A percentile compares a stretch with the other conserved stretches of the same genome.
phyloP scores from a whole-genome alignment of 2,888 invertebrate species.

The Ametastegia equiseti region DNA sequence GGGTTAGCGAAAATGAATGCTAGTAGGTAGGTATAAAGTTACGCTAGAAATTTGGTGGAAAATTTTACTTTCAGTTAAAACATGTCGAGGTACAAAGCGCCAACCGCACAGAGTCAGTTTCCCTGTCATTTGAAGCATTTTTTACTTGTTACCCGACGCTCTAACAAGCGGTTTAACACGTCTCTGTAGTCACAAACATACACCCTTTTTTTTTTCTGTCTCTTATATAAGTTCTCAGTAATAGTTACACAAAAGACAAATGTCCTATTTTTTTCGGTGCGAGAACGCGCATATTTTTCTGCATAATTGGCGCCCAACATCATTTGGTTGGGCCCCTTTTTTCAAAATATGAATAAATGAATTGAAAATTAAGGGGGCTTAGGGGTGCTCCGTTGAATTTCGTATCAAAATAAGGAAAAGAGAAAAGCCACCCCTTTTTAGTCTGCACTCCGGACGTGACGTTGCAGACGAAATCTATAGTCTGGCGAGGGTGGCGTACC shows the following conservation, averaged over 20 bases:
- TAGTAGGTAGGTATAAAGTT: too few relatives aligned
- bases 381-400: background rate
- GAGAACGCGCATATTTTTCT: too few relatives aligned
- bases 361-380: background rate
- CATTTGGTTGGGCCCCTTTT: background rate
- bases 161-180: too few relatives aligned
- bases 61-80: background rate
- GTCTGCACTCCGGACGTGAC: background rate
- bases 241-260: too few relatives aligned
- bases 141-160: too few relatives aligned
- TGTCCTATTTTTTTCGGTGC: too few relatives aligned
- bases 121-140: slow-evolving; percentile 7
- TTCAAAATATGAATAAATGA: background rate
- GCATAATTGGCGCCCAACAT: background rate
- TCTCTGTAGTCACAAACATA: too few relatives aligned
- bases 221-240: too few relatives aligned
- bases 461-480: slow-evolving; percentile 15
- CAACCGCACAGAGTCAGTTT: background rate
- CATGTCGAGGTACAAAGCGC: background rate
- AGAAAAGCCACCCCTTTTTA: background rate
- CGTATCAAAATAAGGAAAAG: background rate
- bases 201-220: too few relatives aligned
- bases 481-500: background rate
- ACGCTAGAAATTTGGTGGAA: too few relatives aligned
- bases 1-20: too few relatives aligned